Evolutionary conservation across 2,888 invertebrate genomes (phyloP), one percentile per base, ranked within the genome.

Genomic region (Pecten maximus): DNA sequence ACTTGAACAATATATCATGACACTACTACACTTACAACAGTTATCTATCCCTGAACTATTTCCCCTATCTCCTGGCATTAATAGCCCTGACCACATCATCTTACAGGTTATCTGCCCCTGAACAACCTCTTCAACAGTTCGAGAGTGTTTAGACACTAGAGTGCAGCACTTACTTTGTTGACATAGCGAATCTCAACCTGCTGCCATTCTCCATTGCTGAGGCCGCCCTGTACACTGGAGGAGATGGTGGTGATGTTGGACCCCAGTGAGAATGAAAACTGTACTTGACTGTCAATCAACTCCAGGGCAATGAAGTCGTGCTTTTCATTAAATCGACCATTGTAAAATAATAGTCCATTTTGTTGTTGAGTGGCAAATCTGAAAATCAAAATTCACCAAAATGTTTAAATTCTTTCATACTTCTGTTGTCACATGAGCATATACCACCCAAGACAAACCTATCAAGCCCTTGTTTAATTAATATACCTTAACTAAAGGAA

Each of bases 251-350:
- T 98, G 15, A 98, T 97, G 90, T 98, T 98, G 88, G 98, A 98
- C 0, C 99, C 99, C 40, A 99, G 97, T 0, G 98, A 98, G 96
- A 98, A 99, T 0, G 98, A 98, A 97, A 99, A 99, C 94, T 98
- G 98, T 0, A 99, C 97, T 23, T 98, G 97, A 23, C 96, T 96
- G 89, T 98, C 97, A 0, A 98, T 97, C 19, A 99, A 97, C 97
- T 99, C 99, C 87, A 99, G 97, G 0, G 99, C 98, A 35, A 99
- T 97, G 96, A 99, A 99, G 97, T 99, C 99, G 96, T 99, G 99
- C 0, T 98, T 97, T 96, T 99, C 99, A 96, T 99, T 99, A 97
- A 99, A 99, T 0, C 99, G 98, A 0, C 99, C 99, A 96, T 99
- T 99, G 97, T 99, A 99, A 0, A 99, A 97, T 0, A 99, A 97